These are phyloP conservation scores for Gallinago media DNA, from an alignment of 2,113 vertebrate genomes.

Conservation along the genomic window DNA sequence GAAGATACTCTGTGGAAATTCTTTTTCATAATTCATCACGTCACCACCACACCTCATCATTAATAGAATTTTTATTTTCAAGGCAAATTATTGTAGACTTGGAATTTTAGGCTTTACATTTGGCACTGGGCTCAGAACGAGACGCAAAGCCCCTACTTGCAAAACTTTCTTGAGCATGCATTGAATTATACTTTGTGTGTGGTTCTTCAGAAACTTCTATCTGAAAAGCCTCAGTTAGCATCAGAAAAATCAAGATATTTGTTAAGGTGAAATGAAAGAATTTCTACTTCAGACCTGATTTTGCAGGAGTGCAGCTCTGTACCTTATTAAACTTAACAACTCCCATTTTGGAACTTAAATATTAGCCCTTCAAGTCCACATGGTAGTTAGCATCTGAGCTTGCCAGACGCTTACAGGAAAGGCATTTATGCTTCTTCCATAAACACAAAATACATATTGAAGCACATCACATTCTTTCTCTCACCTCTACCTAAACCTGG, in stretches of 20 bases:
- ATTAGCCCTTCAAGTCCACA: not conserved
- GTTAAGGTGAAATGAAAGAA: not conserved
- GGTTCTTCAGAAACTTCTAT: not conserved
- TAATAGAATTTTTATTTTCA: not conserved
- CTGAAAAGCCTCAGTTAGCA: not conserved
- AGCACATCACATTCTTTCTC: not conserved
- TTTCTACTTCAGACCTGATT: not conserved
- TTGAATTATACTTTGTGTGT: fast-evolving
- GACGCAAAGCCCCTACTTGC: not conserved
- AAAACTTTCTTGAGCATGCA: not conserved
- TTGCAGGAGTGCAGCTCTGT: not conserved
- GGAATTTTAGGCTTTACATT: not conserved
- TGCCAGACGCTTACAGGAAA: not conserved
- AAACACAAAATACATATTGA: not conserved
- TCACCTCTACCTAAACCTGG: not conserved
- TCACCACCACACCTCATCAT: not conserved
- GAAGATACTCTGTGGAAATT: not conserved
- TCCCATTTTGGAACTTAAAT: not conserved
- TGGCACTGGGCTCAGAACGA: not conserved
- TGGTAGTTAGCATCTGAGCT: not conserved
- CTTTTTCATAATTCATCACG: not conserved
- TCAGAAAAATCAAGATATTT: not conserved
- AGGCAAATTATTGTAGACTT: not conserved
- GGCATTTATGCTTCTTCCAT: not conserved
- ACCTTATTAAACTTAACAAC: not conserved